Conservation (phyloP, 2,888 invertebrate genomes). For the Oxystoma pomonae region DNA sequence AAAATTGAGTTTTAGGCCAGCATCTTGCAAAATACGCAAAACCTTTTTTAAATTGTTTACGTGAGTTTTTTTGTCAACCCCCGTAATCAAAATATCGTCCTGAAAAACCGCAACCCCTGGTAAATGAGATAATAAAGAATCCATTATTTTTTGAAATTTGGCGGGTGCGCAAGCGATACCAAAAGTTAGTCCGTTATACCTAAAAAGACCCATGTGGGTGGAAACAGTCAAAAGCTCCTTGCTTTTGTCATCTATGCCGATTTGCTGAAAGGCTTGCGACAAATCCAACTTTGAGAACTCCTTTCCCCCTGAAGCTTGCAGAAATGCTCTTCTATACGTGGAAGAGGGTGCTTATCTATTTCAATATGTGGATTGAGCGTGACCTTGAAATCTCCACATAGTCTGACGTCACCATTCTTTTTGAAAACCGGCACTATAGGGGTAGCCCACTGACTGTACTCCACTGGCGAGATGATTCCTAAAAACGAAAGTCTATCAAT, state of each 20-base stretch:
- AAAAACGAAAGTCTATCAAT: too few species aligned
- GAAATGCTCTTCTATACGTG: constrained; percentile 30
- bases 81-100: constrained; percentile 32
- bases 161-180: constrained; percentile 37
- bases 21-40: constrained; percentile 16
- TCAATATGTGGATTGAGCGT: constrained; percentile 31
- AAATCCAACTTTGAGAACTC: constrained; percentile 26
- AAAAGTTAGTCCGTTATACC: constrained; percentile 32
- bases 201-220: constrained; percentile 30
- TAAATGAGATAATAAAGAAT: constrained; percentile 23
- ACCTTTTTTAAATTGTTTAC: constrained; percentile 15
- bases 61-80: constrained; percentile 14
- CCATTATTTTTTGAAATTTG: constrained; percentile 40
- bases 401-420: constrained; percentile 16
- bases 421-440: constrained; percentile 8
- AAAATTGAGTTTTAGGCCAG: constrained; percentile 20
- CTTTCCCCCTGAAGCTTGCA: constrained; percentile 24
- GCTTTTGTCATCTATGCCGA: constrained; percentile 15
- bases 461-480: constrained; percentile 16
- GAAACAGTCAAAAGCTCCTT: constrained; percentile 20
- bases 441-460: constrained; percentile 1
- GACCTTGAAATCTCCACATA: constrained; percentile 27
- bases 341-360: constrained; percentile 31
- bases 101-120: constrained; percentile 30
- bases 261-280: constrained; percentile 12